Base-by-base conservation (phyloP, 2,888 invertebrate species). In the Philereme vetulata region DNA sequence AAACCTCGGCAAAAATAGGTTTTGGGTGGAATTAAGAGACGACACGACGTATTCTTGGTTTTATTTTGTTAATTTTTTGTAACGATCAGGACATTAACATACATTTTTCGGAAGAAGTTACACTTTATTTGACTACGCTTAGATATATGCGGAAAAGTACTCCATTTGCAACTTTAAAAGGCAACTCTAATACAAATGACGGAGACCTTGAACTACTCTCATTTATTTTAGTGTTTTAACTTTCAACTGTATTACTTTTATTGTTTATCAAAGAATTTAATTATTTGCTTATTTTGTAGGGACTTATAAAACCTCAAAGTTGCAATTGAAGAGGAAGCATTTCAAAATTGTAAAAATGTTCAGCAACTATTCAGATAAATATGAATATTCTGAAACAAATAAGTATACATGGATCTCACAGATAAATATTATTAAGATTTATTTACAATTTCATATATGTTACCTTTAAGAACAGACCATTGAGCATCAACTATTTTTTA, bases 1-100 rank as follows among this genome's bases (percentile, higher is more conserved):
- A 72, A 73, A 68, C 69, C 66, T 58, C 65, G 66, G 68, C 67
- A 61, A 64, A 70, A 72, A 67, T 68, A 70, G 72, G 75, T 71
- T 73, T 69, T 51, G 65, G 70, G 71, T 73, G 66, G 76, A 78
- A 80, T 79, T 72, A 76, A 78, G 65, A 75, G 66, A 58, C 75
- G 67, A 68, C 66, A 66, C 66, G 75, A 82, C 79, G 78, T 81
- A 77, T 82, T 76, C 75, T 82, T 77, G 72, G 72, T 84, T 86
- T 86, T 81, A 81, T 85, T 84, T 78, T 72, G 77, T 71, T 55
- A 60, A 60, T 76, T 82, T 85, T 87, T 84, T 80, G 85, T 88
- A 90, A 89, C 86, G 80, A 84, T 81, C 78, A 78, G 81, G 81
- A 77, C 84, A 78, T 81, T 76, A 84, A 84, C 82, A 80, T 86